These are phyloP conservation scores for Pristionchus exspectatus DNA, from an alignment of 2,888 invertebrate genomes.

Conservation along the genomic window DNA sequence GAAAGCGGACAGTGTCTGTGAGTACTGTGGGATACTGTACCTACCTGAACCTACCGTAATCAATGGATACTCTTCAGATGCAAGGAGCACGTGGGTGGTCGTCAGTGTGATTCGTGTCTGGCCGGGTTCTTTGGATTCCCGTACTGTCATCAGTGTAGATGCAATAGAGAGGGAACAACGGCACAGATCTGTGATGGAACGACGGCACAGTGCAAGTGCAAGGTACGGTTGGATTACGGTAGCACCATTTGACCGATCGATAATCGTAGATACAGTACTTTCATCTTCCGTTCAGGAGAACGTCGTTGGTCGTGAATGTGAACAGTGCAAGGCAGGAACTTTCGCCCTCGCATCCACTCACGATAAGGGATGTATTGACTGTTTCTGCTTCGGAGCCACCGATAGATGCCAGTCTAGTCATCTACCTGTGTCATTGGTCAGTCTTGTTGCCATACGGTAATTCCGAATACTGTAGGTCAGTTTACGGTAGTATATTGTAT, in stretches of 20 bases:
- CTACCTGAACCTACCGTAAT: not conserved
- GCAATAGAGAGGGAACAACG: slow-evolving; percentile 83
- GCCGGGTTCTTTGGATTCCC: slow-evolving; percentile 90
- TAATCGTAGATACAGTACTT: not conserved
- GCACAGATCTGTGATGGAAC: slow-evolving; percentile 90
- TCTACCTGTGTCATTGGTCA: slow-evolving; percentile 71
- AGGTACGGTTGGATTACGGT: slow-evolving; percentile 78
- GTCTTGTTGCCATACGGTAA: slow-evolving; percentile 47
- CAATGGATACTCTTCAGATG: slow-evolving; percentile 82
- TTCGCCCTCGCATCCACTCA: slow-evolving; percentile 91
- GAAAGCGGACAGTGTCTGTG: slow-evolving; percentile 89
- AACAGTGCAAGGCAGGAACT: slow-evolving; percentile 90
- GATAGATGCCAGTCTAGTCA: slow-evolving; percentile 89
- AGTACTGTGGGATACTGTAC: slow-evolving; percentile 36
- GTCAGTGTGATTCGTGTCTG: slow-evolving; percentile 91
- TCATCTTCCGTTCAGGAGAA: slow-evolving; percentile 81
- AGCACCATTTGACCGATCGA: not conserved
- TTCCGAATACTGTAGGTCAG: not conserved
- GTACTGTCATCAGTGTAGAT: slow-evolving; percentile 87
- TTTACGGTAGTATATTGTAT: not conserved
- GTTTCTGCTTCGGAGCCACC: slow-evolving; percentile 97
- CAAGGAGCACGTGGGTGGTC: slow-evolving; percentile 89
- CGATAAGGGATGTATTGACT: slow-evolving; percentile 91
- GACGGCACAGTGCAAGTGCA: slow-evolving; percentile 88
- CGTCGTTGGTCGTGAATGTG: slow-evolving; percentile 88